Conservation (phyloP, 2,113 vertebrate species). For the Heterotilapia buettikoferi region DNA sequence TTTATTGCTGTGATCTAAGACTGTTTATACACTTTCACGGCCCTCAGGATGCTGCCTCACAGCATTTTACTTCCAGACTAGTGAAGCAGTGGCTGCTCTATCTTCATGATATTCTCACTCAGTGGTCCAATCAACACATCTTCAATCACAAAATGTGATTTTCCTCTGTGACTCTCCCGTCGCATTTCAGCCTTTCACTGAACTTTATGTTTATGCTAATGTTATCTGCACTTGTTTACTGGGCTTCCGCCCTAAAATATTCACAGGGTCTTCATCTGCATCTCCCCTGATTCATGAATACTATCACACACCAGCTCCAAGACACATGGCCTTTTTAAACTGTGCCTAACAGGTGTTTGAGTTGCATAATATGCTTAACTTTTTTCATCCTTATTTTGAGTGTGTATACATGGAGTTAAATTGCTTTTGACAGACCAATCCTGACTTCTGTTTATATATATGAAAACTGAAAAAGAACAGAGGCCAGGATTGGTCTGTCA, state of each 20-base stretch:
- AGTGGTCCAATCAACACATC: not conserved
- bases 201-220: not conserved
- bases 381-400: not conserved
- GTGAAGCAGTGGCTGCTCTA: conserved; percentile 15
- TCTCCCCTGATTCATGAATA: not conserved
- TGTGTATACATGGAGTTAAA: not conserved
- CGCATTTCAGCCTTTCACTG: not conserved
- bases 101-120: not conserved
- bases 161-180: not conserved
- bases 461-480: not conserved
- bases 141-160: not conserved
- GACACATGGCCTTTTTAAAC: not conserved
- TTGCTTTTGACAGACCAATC: not conserved
- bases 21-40: conserved; percentile 11
- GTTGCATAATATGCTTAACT: not conserved
- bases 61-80: conserved; percentile 5
- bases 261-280: not conserved
- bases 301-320: not conserved
- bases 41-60: not conserved
- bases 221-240: not conserved
- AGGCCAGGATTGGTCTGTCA: not conserved
- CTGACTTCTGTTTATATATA: not conserved
- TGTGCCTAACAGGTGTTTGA: not conserved
- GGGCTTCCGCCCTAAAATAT: not conserved
- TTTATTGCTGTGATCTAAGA: conserved; percentile 34